Base-by-base conservation (phyloP, 2,888 invertebrate genomes). In the Diloba caeruleocephala region DNA sequence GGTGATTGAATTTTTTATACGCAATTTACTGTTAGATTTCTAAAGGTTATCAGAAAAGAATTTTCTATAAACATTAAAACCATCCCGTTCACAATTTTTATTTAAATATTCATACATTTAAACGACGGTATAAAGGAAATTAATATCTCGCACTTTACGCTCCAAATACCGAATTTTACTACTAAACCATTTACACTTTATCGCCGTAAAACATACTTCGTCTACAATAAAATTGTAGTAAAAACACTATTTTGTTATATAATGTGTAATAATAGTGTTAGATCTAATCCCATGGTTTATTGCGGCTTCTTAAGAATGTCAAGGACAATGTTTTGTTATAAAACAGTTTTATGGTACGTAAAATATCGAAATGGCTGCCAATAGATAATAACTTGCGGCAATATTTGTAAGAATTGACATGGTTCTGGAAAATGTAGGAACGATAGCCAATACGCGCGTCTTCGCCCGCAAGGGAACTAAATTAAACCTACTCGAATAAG, bases 281-380 rank as follows among this genome's bases (percentile, higher is more conserved):
- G 19, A 26, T 34, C 43, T 45, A 23, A 48, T 36, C 14, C 14
- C 7, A 23, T 12, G 29, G 31, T 41, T 46, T 48, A 55, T n/a
- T 21, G 15, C 5, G 8, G 6, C 10, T 32, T 17, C 15, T 32
- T 3, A 49, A 34, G 15, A 41, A 51, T 41, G 15, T 49, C 45
- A 61, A 49, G 57, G 53, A 2, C 10, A 36, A 12, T 15, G 5
- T 33, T 28, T 29, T 15, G 36, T 56, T 23, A 29, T 56, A 63
- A 53, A 52, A 60, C n/a, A 26, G n/a, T 48, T 64, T 54, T 61
- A 61, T 25, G 36, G 13, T 6, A 8, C 55, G 39, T 59, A 37
- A 41, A 54, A 41, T 61, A 61, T 53, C 37, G 26, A 32, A 59
- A 48, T 60, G 37, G 17, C 28, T 52, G 31, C 26, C 19, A 39